phyloP scores from a whole-genome alignment of 2,888 invertebrate genomes.

The Tricholauxania praeusta region DNA sequence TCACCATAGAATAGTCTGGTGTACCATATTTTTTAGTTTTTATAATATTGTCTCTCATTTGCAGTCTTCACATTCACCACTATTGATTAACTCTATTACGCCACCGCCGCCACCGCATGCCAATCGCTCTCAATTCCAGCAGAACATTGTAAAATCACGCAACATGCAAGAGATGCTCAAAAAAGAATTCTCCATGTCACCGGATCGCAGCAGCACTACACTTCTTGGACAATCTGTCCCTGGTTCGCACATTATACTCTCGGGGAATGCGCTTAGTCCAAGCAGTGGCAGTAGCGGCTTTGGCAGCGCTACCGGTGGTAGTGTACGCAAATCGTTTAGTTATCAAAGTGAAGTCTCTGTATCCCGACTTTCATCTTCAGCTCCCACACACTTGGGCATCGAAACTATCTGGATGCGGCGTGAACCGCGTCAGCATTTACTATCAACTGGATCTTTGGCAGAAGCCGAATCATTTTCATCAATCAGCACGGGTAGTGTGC shows the following conservation, averaged over 20 bases:
- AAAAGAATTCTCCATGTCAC: constrained; percentile 73
- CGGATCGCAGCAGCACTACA: constrained; percentile 68
- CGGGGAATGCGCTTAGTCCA: constrained; percentile 63
- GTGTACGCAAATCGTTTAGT: constrained; percentile 59
- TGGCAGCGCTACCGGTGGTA: constrained; percentile 57
- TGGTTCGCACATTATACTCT: constrained; percentile 69
- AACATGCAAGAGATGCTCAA: constrained; percentile 71
- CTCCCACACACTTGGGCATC: constrained; percentile 82
- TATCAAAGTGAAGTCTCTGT: constrained; percentile 60
- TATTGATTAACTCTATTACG: constrained; percentile 63
- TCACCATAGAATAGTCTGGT: too few species aligned
- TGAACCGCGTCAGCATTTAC: constrained; percentile 86
- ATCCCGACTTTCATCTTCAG: constrained; percentile 85
- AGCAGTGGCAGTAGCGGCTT: constrained; percentile 62
- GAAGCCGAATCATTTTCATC: constrained; percentile 89
- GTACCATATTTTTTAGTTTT: too few species aligned
- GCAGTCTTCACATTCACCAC: constrained; percentile 71
- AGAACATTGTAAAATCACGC: constrained; percentile 59
- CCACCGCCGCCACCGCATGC: constrained; percentile 67
- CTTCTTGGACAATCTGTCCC: constrained; percentile 76
- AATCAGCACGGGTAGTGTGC: constrained; percentile 82
- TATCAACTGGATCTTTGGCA: constrained; percentile 86
- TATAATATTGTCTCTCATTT: constrained; percentile 37
- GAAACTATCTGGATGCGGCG: constrained; percentile 89
- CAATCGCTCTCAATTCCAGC: constrained; percentile 63